Percentiles rank a stretch among this genome's conserved stretches.
phyloP scores from a whole-genome alignment of 2,888 invertebrate species.

The Kuschelorhynchus macadamiae region DNA sequence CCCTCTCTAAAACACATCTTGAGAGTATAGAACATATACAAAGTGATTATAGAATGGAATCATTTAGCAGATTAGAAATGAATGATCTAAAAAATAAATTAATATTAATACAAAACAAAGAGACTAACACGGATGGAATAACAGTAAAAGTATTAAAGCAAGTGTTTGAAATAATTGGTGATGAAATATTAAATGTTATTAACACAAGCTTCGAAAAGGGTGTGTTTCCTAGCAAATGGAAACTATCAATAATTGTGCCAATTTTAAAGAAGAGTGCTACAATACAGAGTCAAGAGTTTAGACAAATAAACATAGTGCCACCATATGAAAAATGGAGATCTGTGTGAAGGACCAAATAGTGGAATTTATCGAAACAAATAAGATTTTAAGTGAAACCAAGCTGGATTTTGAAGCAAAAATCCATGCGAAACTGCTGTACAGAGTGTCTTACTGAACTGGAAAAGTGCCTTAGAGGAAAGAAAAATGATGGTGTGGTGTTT shows the following conservation, averaged over 20 bases:
- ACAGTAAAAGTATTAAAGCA: constrained; percentile 11
- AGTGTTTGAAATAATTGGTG: constrained; percentile 22
- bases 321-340: constrained; percentile 3
- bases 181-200: constrained; percentile 57
- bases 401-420: background rate
- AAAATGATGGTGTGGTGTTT: too few relatives aligned
- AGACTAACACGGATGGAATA: constrained; percentile 3
- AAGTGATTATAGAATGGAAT: too few relatives aligned
- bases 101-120: too few relatives aligned
- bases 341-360: background rate
- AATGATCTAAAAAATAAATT: too few relatives aligned
- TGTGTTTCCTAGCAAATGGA: constrained; percentile 16
- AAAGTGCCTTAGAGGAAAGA: too few relatives aligned
- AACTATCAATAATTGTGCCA: constrained; percentile 20
- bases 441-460: too few relatives aligned
- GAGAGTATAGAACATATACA: too few relatives aligned
- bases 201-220: constrained; percentile 9
- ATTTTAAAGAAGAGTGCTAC: constrained; percentile 10
- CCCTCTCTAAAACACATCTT: too few relatives aligned
- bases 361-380: background rate
- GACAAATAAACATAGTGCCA: constrained; percentile 11
- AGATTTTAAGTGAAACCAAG: background rate
- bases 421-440: background rate
- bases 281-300: constrained; percentile 1
- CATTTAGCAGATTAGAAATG: too few relatives aligned